phyloP scores from a whole-genome alignment of 1,140 invertebrate species.

The Neelides sp. region DNA sequence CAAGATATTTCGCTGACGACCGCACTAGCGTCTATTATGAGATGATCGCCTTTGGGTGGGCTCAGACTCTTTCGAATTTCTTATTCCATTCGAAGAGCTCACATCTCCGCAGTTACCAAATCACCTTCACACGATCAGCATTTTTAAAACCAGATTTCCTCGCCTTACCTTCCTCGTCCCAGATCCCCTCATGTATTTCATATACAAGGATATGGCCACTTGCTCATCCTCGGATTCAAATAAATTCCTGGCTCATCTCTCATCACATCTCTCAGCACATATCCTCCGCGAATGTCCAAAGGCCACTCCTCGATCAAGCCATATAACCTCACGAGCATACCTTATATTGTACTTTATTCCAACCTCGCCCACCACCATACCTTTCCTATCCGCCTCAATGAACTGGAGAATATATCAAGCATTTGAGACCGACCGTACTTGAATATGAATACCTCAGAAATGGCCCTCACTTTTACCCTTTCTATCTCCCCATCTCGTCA shows the following conservation, averaged over 20 bases:
- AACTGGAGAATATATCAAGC: not conserved
- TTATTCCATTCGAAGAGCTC: too few relatives aligned
- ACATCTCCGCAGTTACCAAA: constrained; percentile 14
- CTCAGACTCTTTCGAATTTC: too few relatives aligned
- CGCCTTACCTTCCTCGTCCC: not conserved
- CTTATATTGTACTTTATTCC: too few relatives aligned
- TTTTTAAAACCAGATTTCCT: constrained; percentile 27
- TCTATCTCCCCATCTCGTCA: too few relatives aligned
- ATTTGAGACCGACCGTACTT: too few relatives aligned
- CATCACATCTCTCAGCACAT: not conserved
- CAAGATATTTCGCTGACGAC: too few relatives aligned
- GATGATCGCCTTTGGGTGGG: constrained; percentile 24
- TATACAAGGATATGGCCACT: not conserved
- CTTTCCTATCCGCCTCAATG: constrained; percentile 6
- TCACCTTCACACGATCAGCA: constrained; percentile 28
- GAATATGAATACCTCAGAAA: too few relatives aligned
- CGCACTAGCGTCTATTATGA: too few relatives aligned
- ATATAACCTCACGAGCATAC: too few relatives aligned
- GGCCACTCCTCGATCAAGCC: constrained; percentile 6
- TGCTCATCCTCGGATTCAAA: not conserved
- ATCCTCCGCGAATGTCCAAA: constrained; percentile 7
- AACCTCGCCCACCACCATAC: not conserved
- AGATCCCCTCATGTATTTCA: not conserved
- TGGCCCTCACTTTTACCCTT: too few relatives aligned
- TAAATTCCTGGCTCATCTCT: not conserved